Evolutionary conservation across 2,113 vertebrate genomes (phyloP).

Genomic region (Myotis brandtii): DNA sequence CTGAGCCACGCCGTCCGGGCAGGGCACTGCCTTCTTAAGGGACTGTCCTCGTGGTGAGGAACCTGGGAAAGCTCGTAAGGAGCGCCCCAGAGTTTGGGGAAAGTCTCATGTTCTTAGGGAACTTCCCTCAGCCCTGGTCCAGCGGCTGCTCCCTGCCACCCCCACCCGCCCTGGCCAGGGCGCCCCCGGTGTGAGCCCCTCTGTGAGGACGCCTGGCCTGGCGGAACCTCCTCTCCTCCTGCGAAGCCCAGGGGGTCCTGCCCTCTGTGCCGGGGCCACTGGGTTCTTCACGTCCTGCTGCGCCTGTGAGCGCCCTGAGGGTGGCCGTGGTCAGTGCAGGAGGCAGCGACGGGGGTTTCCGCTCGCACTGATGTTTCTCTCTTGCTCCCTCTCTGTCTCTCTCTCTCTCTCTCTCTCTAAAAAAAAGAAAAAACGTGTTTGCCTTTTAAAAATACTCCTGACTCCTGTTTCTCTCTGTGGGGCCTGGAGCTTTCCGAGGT

Average conservation of each 20-base stretch:
- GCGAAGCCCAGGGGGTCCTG: too few species aligned
- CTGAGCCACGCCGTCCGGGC: too few species aligned
- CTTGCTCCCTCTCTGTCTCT: too few species aligned
- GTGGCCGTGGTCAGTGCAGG: neutral
- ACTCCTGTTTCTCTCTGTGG: neutral
- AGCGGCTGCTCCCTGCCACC: neutral
- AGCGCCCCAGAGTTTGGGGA: neutral
- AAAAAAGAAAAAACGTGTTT: neutral
- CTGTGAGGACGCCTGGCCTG: too few species aligned
- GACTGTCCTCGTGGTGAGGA: neutral
- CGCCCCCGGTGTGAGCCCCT: too few species aligned
- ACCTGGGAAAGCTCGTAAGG: neutral
- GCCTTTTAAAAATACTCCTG: neutral
- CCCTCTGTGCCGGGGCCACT: neutral
- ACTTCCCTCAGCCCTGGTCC: neutral
- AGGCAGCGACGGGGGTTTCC: too few species aligned
- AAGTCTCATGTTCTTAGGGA: neutral
- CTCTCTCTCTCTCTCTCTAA: too few species aligned
- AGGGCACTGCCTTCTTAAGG: neutral
- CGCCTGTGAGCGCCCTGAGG: neutral
- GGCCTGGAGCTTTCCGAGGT: neutral
- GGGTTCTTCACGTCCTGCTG: neutral
- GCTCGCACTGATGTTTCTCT: too few species aligned
- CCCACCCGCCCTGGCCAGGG: fast-evolving
- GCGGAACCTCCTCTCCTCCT: too few species aligned